phyloP scores from a whole-genome alignment of 2,888 invertebrate species.

The Platerodrilus igneus region DNA sequence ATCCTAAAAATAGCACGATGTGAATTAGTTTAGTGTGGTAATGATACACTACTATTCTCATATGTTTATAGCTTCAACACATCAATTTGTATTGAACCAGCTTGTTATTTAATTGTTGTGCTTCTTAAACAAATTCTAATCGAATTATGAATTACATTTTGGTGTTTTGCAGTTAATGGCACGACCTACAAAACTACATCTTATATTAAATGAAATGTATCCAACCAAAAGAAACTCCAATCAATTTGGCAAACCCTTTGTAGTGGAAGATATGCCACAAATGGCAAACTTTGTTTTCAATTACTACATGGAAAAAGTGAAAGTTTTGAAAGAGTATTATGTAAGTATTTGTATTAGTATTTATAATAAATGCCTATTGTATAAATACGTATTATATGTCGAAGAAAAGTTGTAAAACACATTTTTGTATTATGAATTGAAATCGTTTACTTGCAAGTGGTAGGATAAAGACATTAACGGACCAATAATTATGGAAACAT shows the following conservation, averaged over 20 bases:
- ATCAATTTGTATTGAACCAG: too few species aligned
- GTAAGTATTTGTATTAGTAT: slow-evolving; percentile 21
- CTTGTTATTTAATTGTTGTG: not conserved
- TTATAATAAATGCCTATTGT: too few species aligned
- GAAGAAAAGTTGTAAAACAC: too few species aligned
- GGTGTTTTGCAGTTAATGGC: slow-evolving; percentile 63
- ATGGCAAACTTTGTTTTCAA: slow-evolving; percentile 95
- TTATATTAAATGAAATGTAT: slow-evolving; percentile 76
- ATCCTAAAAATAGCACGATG: too few species aligned
- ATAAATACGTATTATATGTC: too few species aligned
- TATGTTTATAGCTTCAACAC: too few species aligned
- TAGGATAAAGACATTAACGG: too few species aligned
- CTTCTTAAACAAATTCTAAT: slow-evolving; percentile 3
- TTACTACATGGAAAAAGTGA: slow-evolving; percentile 76
- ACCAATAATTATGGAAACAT: too few species aligned
- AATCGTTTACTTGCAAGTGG: too few species aligned
- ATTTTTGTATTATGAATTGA: too few species aligned
- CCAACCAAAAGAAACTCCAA: slow-evolving; percentile 61
- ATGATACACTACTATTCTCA: too few species aligned
- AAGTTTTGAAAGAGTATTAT: slow-evolving; percentile 55
- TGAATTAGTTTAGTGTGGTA: too few species aligned
- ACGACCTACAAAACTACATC: slow-evolving; percentile 72
- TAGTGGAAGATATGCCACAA: slow-evolving; percentile 83
- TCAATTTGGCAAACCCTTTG: slow-evolving; percentile 52
- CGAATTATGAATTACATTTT: slow-evolving; percentile 12